Evolutionary conservation across 2,113 vertebrate genomes (phyloP).

Genomic region (Riparia riparia): DNA sequence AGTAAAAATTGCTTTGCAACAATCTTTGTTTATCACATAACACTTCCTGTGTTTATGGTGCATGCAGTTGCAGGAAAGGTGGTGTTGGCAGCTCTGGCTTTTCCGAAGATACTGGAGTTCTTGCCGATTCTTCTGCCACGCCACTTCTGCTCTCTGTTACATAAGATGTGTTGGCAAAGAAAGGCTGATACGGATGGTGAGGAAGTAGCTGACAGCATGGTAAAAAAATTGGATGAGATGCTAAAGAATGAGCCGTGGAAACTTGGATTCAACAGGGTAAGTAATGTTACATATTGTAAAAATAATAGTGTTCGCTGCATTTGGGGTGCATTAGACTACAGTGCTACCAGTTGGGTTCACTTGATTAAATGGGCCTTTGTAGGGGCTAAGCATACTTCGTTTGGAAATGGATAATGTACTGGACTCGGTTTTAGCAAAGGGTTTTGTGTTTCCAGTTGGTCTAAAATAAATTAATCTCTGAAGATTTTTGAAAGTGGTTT

Average conservation of each 20-base stretch:
- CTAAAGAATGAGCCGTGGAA: conserved; percentile 76
- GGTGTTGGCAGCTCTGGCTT: conserved; percentile 59
- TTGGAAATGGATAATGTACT: not conserved
- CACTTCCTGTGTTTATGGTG: not conserved
- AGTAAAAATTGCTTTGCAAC: not conserved
- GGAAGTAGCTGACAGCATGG: not conserved
- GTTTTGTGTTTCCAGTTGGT: not conserved
- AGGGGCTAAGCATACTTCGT: not conserved
- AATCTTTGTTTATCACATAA: not conserved
- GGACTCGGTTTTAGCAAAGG: not conserved
- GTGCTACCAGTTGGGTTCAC: not conserved
- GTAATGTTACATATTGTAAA: conserved; percentile 51
- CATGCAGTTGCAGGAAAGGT: conserved; percentile 62
- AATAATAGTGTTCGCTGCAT: not conserved
- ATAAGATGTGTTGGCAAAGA: not conserved
- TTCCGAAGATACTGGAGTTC: conserved; percentile 75
- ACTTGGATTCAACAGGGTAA: conserved; percentile 79
- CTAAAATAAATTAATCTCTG: not conserved
- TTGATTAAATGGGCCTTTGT: not conserved
- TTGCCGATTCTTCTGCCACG: conserved; percentile 76
- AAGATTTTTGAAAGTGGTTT: not conserved
- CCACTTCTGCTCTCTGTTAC: conserved; percentile 65
- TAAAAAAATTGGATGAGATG: conserved; percentile 62
- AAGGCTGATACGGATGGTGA: not conserved
- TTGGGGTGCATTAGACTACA: not conserved